Evolutionary conservation across 2,888 invertebrate species (phyloP).

Genomic region (Panzeria rudis): DNA sequence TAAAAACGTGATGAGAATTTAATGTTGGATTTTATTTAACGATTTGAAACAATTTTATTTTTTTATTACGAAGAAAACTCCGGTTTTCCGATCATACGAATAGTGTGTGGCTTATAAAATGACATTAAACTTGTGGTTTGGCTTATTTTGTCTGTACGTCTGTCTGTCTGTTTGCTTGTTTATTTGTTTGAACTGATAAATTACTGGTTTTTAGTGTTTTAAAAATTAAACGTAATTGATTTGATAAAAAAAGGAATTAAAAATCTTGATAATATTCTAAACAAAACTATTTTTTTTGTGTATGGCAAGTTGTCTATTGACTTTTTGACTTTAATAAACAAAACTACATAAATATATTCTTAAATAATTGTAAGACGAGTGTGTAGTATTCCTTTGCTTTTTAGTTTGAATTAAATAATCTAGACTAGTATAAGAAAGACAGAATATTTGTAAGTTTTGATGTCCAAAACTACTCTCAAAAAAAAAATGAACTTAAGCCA

Average conservation of each 20-base stretch:
- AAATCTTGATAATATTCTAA: background rate
- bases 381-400: too few relatives aligned
- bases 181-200: constrained; percentile 9
- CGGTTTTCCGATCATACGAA: constrained; percentile 1
- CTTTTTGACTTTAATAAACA: background rate
- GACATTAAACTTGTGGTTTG: constrained; percentile 15
- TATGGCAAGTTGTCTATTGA: background rate
- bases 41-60: constrained; percentile 5
- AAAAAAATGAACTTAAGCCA: too few relatives aligned
- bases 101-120: constrained; percentile 16
- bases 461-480: too few relatives aligned
- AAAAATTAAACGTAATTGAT: constrained; percentile 30
- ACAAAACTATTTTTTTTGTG: background rate
- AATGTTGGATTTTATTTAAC: constrained; percentile 25
- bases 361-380: too few relatives aligned
- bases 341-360: too few relatives aligned
- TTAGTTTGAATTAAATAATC: too few relatives aligned
- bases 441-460: too few relatives aligned
- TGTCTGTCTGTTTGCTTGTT: background rate
- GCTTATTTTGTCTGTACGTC: background rate
- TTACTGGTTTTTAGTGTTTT: constrained; percentile 26
- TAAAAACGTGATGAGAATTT: constrained; percentile 69
- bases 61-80: constrained; percentile 27
- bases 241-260: background rate
- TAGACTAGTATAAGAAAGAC: too few relatives aligned